Conservation (phyloP, 1,140 invertebrate species). For the Littorina saxatilis region DNA sequence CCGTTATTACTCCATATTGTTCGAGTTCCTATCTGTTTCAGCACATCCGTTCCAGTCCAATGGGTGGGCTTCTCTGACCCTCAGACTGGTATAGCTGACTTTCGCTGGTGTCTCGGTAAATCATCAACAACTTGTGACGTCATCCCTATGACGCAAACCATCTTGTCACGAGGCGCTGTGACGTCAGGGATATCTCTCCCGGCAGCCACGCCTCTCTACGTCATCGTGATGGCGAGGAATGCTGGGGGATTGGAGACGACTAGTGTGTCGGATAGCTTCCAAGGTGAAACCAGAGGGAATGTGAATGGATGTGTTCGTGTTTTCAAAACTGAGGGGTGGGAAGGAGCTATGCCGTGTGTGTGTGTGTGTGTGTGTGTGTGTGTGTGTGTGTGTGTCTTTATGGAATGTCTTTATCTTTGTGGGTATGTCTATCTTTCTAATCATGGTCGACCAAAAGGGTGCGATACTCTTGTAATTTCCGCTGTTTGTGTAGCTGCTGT, state of each 20-base stretch:
- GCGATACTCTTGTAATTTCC: no score
- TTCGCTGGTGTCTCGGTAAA: slow-evolving; percentile 50
- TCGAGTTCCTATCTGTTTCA: slow-evolving; percentile 22
- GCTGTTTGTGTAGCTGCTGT: no score
- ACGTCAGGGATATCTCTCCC: slow-evolving; percentile 40
- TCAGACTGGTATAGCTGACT: slow-evolving; percentile 55
- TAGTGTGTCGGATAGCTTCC: slow-evolving; percentile 49
- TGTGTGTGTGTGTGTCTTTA: no score
- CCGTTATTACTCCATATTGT: neutral
- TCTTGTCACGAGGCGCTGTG: slow-evolving; percentile 34
- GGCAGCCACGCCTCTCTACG: slow-evolving; percentile 33
- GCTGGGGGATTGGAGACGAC: slow-evolving; percentile 40
- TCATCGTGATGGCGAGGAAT: slow-evolving; percentile 51
- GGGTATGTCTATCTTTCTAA: no score
- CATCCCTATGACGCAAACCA: slow-evolving; percentile 16
- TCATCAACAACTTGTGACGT: slow-evolving; percentile 43
- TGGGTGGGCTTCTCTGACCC: slow-evolving; percentile 59
- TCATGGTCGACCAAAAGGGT: no score
- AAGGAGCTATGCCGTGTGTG: no score
- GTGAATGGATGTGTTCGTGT: no score
- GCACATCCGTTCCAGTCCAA: slow-evolving; percentile 36
- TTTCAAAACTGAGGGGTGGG: no score
- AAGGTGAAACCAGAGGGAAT: slow-evolving; percentile 51
- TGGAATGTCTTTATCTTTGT: no score
- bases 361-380: no score